Evolutionary conservation across 2,113 vertebrate species (phyloP).

Genomic region (Callithrix jacchus): DNA sequence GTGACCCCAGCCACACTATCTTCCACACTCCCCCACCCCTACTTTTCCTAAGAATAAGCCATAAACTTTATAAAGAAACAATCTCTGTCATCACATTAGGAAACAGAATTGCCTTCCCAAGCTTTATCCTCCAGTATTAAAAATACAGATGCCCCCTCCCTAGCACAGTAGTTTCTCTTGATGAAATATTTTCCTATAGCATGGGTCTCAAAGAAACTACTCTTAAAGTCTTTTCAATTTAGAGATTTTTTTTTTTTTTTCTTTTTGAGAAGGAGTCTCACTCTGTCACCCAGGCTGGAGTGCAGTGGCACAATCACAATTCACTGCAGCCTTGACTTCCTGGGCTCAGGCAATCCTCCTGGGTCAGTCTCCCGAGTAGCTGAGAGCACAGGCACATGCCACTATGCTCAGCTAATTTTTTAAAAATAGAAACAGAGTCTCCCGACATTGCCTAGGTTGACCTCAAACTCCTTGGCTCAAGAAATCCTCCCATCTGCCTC

Average conservation of each 20-base stretch:
- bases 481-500: no score
- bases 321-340: no score
- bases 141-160: neutral
- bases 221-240: neutral
- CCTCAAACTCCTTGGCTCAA: no score
- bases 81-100: neutral
- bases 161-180: neutral
- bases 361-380: no score
- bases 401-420: no score
- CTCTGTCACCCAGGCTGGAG: no score
- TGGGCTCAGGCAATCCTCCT: no score
- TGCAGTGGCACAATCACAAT: no score
- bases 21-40: neutral
- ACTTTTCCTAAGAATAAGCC: neutral
- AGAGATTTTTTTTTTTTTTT: neutral
- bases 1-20: neutral
- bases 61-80: neutral
- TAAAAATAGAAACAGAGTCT: no score
- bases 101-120: neutral
- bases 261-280: no score
- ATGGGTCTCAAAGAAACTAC: neutral
- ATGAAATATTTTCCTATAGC: neutral
- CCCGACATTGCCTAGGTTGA: no score
- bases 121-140: neutral
- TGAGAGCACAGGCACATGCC: no score